These are phyloP conservation scores for Tragulus kanchil DNA, from an alignment of 2,113 vertebrate species.

Conservation along the genomic window DNA sequence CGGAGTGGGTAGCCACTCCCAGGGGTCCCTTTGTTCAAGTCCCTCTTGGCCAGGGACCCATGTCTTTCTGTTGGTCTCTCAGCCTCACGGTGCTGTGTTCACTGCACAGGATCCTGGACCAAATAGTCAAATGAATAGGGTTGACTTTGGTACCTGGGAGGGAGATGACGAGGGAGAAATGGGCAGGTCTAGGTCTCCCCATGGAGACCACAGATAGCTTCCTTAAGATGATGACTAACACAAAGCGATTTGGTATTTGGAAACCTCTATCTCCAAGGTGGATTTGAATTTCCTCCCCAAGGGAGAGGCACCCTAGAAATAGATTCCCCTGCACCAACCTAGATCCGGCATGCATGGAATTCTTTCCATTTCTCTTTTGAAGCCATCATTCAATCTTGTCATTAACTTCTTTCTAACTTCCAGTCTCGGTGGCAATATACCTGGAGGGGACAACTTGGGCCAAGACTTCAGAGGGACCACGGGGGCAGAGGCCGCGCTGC, in stretches of 20 bases:
- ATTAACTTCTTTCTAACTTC: not conserved
- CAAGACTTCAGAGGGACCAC: not conserved
- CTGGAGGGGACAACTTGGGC: not conserved
- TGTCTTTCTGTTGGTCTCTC: not conserved
- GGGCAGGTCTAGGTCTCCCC: not conserved
- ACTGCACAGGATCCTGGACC: not conserved
- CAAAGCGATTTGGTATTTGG: not conserved
- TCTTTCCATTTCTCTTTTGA: conserved; percentile 10
- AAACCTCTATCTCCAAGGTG: conserved; percentile 41
- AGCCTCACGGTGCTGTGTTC: not conserved
- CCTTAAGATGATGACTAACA: not conserved
- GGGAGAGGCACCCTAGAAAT: conserved; percentile 25
- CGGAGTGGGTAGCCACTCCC: not conserved
- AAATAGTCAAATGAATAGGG: not conserved
- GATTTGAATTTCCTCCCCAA: conserved; percentile 34
- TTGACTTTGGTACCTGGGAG: not conserved
- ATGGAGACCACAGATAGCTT: not conserved
- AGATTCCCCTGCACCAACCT: not conserved
- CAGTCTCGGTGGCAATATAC: not conserved
- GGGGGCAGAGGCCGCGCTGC: not conserved
- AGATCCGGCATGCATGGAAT: not conserved
- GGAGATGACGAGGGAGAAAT: not conserved
- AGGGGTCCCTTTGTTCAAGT: conserved; percentile 1
- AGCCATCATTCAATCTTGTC: not conserved
- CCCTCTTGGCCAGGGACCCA: not conserved